Evolutionary conservation across 2,797 vertebrate species (phyloP), one percentile per base, ranked within the genome.

Genomic region (Cryptoblepharus egeriae): DNA sequence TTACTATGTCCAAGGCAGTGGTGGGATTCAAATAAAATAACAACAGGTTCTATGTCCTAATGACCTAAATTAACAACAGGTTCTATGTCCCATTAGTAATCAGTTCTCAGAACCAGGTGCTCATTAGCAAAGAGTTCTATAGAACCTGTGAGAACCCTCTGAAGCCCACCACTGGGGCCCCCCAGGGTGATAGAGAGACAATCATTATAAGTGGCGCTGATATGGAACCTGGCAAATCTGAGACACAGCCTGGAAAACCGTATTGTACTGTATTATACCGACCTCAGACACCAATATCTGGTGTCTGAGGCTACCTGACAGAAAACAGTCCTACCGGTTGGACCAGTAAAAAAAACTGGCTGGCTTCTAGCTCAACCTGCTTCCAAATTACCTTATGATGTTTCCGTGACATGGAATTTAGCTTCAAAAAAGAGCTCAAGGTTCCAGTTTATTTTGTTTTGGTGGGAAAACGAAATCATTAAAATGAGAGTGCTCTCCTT

Each of bases 371-470:
- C 16, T 28, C n/a, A 30, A 39, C 15, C 81, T 80, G 58, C 24
- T 26, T 32, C 45, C 85, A 55, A 86, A 80, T 0, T 1, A 32
- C 11, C 69, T 83, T 28, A 55, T 3, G 3, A 60, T 35, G 60
- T 83, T 75, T 0, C 0, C 15, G 8, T 16, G 12, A 42, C 28
- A 32, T 13, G 13, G 26, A 20, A 65, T 80, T 3, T 71, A 81
- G 84, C 73, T 69, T 65, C 75, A 80, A 42, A 0, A 18, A 74
- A 65, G 71, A 24, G 24, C 64, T 32, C 10, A 24, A 75, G 3
- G 42, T 57, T n/a, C 71, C 52, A 0, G 61, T 4, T 49, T 18
- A 32, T 49, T 24, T 8, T 35, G 77, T 57, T 26, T 24, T 58
- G 57, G 60, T 5, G 13, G 75, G 2, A 15, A 13, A 39, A 65